Conservation (phyloP, 2,888 invertebrate species). For the Cryptophagus acutangulus region DNA sequence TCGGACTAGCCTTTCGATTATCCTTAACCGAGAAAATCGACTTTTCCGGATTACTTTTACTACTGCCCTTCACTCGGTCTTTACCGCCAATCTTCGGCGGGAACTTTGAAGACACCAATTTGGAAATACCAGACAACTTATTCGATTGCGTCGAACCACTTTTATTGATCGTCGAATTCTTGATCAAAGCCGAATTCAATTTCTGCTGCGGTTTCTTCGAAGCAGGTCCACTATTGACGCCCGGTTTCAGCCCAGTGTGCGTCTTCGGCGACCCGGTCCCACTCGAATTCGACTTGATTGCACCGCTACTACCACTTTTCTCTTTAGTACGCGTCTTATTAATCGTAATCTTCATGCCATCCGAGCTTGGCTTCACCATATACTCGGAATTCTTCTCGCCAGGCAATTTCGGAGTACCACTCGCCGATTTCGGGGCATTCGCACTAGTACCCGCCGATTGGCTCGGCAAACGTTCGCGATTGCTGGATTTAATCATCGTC, state of each 20-base stretch:
- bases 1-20: slow-evolving; percentile 64
- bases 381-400: slow-evolving; percentile 72
- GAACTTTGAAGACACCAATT: slow-evolving; percentile 32
- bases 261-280: slow-evolving; percentile 67
- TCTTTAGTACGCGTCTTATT: slow-evolving; percentile 81
- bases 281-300: slow-evolving; percentile 14
- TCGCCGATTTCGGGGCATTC: slow-evolving; percentile 34
- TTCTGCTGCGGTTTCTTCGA: slow-evolving; percentile 70
- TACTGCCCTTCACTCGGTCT: slow-evolving; percentile 58
- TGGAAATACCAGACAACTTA: slow-evolving; percentile 14
- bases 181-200: slow-evolving; percentile 16
- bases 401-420: slow-evolving; percentile 38
- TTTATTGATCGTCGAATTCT: slow-evolving; percentile 20
- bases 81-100: slow-evolving; percentile 58
- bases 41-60: slow-evolving; percentile 59
- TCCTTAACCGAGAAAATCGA: slow-evolving; percentile 59
- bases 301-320: slow-evolving; percentile 48
- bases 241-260: slow-evolving; percentile 76
- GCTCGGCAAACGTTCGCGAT: slow-evolving; percentile 30
- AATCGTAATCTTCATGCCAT: slow-evolving; percentile 87
- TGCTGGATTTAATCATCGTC: slow-evolving; percentile 41
- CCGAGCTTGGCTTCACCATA: slow-evolving; percentile 83
- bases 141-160: slow-evolving; percentile 24
- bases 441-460: slow-evolving; percentile 34
- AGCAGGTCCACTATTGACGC: slow-evolving; percentile 81